A percentile compares a stretch with the other conserved stretches of the same genome.
Evolutionary conservation across 2,113 vertebrate species (phyloP).

Genomic region (Oncorhynchus clarkii): DNA sequence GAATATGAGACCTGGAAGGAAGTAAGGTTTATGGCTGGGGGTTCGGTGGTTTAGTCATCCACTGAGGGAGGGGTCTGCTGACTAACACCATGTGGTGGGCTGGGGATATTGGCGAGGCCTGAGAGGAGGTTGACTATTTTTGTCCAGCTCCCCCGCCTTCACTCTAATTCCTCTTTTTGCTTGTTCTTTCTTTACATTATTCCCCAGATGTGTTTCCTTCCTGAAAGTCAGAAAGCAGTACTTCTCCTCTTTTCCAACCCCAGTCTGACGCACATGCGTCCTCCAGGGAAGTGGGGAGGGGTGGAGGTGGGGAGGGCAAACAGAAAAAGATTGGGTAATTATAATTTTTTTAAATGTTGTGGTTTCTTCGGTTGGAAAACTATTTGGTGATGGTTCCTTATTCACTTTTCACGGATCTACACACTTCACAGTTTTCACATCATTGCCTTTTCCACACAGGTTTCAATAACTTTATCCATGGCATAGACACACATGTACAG

Average conservation of each 20-base stretch:
- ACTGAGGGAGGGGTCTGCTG: constrained; percentile 44
- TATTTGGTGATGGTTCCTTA: constrained; percentile 43
- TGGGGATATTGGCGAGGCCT: constrained; percentile 39
- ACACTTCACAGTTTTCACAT: background rate
- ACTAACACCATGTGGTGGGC: constrained; percentile 58
- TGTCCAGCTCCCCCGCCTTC: constrained; percentile 60
- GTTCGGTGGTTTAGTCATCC: constrained; percentile 49
- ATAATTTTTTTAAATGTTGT: constrained; percentile 34
- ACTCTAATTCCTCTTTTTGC: constrained; percentile 70
- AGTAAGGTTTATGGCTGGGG: constrained; percentile 44
- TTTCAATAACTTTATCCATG: too few species aligned
- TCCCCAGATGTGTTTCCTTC: constrained; percentile 74
- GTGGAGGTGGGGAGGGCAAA: constrained; percentile 12
- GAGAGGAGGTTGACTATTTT: constrained; percentile 60
- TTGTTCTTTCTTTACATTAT: constrained; percentile 67
- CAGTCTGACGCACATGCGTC: constrained; percentile 60
- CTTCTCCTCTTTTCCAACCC: constrained; percentile 69
- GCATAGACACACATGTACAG: too few species aligned
- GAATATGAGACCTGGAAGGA: constrained; percentile 45
- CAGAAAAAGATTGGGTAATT: constrained; percentile 65
- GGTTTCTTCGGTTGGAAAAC: constrained; percentile 68
- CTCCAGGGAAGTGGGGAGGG: constrained; percentile 43
- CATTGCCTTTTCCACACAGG: too few species aligned
- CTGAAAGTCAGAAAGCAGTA: constrained; percentile 61
- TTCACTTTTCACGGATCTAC: constrained; percentile 13